Evolutionary conservation across 2,797 vertebrate genomes (phyloP), one percentile per base, ranked within the genome.

Genomic region (Danio kyathit): DNA sequence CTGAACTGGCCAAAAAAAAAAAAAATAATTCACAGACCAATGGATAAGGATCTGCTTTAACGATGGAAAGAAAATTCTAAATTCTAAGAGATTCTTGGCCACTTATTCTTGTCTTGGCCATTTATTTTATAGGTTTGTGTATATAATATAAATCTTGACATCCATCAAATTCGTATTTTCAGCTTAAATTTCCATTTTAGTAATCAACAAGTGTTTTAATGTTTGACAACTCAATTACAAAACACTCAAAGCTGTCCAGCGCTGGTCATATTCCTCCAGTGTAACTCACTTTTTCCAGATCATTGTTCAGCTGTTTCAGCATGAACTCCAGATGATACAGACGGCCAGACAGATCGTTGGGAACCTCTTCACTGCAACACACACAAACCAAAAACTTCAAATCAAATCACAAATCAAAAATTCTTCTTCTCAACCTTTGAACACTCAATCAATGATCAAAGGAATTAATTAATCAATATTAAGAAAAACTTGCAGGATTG

Each of bases 321-420:
- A 97, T 96, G 76, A 95, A 95, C 67, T 98, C 97, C 86, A 98
- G 91, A 78, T 97, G 95, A 87, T 93, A 89, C 17, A 98, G 94
- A 11, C 97, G 96, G 60, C 95, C 96, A 0, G 96, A 93, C 86
- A 98, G 87, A 17, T 96, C 95, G 38, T 90, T 88, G 7, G 93
- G 85, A 0, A 87, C 86, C 88, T 96, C 94, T 44, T 96, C 95
- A 0, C 97, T 97, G 91, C 51, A 69, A 64, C 44, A 80, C 56
- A 67, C 49, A 52, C 69, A 56, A 10, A 57, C 21, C 6, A 72
- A 72, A 41, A 57, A 17, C n/a, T n/a, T n/a, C n/a, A 43, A 57
- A 4, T 72, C 72, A 14, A 40, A 41, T 56, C 38, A 5, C 17
- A 16, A 40, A n/a, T 74, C 13, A 61, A 5, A 14, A 14, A 14